phyloP scores from a whole-genome alignment of 2,113 vertebrate genomes.

The Gymnocephalus cernua region DNA sequence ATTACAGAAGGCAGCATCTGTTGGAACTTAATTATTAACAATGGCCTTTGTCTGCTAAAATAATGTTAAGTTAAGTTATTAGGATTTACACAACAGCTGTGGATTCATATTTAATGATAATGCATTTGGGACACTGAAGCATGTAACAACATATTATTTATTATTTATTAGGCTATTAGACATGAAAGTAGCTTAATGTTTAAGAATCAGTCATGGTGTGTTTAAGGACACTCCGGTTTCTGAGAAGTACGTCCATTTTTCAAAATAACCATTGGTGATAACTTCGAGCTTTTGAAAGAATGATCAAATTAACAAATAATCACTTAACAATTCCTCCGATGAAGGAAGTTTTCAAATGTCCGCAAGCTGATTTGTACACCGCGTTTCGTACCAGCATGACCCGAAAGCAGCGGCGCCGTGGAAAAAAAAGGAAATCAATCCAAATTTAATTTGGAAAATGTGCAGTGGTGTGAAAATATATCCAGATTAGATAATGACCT shows the following conservation, averaged over 20 bases:
- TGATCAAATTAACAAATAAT: neutral
- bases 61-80: neutral
- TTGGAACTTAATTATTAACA: constrained; percentile 20
- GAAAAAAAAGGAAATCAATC: neutral
- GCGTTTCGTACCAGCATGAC: neutral
- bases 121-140: neutral
- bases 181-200: too few species aligned
- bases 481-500: neutral
- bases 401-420: neutral
- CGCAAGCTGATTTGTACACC: neutral
- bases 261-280: neutral
- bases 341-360: neutral
- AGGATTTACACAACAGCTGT: neutral
- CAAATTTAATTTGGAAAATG: neutral
- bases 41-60: constrained; percentile 10
- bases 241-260: neutral
- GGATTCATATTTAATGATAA: neutral
- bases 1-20: constrained; percentile 21
- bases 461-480: neutral
- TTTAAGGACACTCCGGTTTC: neutral
- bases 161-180: neutral
- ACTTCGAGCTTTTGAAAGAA: neutral
- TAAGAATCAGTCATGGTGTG: too few species aligned
- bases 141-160: neutral
- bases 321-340: neutral